These are phyloP conservation scores for Microplitis manilae DNA, from an alignment of 2,888 invertebrate genomes.

Conservation along the genomic window DNA sequence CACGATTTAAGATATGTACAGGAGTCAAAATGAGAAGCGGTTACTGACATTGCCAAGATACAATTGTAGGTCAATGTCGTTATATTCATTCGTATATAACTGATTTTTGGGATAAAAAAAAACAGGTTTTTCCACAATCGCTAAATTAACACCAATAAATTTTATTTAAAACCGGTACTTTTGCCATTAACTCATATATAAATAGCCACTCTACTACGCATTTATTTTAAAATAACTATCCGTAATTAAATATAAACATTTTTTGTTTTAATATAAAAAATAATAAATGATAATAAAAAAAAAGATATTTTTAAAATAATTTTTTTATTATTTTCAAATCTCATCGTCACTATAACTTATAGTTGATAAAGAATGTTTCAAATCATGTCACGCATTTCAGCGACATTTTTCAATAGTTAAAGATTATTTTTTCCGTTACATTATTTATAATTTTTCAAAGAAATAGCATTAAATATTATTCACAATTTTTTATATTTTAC, in stretches of 20 bases:
- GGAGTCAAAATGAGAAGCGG: slow-evolving; percentile 64
- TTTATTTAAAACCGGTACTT: slow-evolving; percentile 38
- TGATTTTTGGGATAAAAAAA: slow-evolving; percentile 22
- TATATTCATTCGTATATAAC: slow-evolving; percentile 33
- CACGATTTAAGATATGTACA: slow-evolving; percentile 52
- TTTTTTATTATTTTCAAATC: slow-evolving; percentile 5
- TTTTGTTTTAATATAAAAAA: not conserved
- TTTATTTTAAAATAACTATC: slow-evolving; percentile 19
- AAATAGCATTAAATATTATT: not conserved
- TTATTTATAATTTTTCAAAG: not conserved
- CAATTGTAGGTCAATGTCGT: slow-evolving; percentile 65
- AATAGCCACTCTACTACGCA: not conserved
- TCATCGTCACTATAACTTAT: slow-evolving; percentile 57
- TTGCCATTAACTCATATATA: slow-evolving; percentile 22
- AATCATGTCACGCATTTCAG: slow-evolving; percentile 49
- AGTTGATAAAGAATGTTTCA: slow-evolving; percentile 55
- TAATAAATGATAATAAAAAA: not conserved
- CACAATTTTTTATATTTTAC: not conserved
- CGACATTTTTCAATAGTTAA: slow-evolving; percentile 36
- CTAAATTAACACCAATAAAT: slow-evolving; percentile 34
- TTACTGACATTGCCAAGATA: slow-evolving; percentile 60
- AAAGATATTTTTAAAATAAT: not conserved
- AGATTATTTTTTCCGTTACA: slow-evolving; percentile 25
- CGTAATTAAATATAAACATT: not conserved
- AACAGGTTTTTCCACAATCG: slow-evolving; percentile 32